Evolutionary conservation across 2,888 invertebrate genomes (phyloP).

Genomic region (Crepidodera aurea): DNA sequence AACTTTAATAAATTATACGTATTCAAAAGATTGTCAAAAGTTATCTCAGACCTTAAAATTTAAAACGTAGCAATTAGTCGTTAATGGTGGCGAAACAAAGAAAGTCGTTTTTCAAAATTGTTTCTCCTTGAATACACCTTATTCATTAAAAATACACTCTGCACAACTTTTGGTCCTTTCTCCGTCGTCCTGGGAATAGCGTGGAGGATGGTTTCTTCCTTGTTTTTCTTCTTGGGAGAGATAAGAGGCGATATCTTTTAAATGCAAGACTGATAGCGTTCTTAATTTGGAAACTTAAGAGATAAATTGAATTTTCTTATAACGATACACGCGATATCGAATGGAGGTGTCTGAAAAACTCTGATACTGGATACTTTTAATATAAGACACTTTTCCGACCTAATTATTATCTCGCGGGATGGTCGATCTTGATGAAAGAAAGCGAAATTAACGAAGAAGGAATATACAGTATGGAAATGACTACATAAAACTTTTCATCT

Average conservation of each 20-base stretch:
- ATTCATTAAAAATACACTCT: conserved; percentile 52
- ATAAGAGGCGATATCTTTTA: conserved; percentile 54
- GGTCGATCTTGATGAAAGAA: too few relatives aligned
- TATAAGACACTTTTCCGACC: neutral
- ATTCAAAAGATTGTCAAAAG: conserved; percentile 60
- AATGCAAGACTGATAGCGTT: conserved; percentile 59
- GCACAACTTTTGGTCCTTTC: conserved; percentile 39
- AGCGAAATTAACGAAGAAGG: too few relatives aligned
- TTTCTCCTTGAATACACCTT: conserved; percentile 59
- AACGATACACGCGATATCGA: conserved; percentile 29
- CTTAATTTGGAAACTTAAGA: conserved; percentile 57
- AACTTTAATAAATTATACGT: conserved; percentile 54
- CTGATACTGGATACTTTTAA: conserved; percentile 12
- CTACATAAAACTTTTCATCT: too few relatives aligned
- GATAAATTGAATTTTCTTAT: conserved; percentile 57
- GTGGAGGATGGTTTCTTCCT: conserved; percentile 34
- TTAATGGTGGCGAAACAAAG: conserved; percentile 61
- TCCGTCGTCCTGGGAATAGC: conserved; percentile 25
- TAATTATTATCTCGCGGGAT: too few relatives aligned
- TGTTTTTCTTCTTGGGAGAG: conserved; percentile 40
- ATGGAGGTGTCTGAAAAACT: conserved; percentile 17
- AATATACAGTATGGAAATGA: too few relatives aligned
- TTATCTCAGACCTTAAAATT: conserved; percentile 58
- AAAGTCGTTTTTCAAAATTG: conserved; percentile 63
- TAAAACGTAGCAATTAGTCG: conserved; percentile 62